Conservation (phyloP, 2,888 invertebrate genomes). For the Drosophila cognata region DNA sequence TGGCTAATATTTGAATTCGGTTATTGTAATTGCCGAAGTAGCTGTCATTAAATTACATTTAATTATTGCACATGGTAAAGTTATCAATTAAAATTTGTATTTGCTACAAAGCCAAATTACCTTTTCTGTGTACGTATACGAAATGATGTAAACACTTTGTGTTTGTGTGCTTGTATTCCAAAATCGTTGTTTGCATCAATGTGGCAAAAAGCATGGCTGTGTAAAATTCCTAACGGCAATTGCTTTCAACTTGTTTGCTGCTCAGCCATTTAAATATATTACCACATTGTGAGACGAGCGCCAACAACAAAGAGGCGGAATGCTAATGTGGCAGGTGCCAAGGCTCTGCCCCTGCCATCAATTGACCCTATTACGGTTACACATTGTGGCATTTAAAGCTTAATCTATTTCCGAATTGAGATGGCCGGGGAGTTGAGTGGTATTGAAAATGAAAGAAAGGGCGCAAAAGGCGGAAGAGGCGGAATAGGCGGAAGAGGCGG, state of each 20-base stretch:
- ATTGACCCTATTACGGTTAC: slow-evolving; percentile 62
- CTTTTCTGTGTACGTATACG: background rate
- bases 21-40: background rate
- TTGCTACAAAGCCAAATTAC: background rate
- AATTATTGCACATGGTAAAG: background rate
- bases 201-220: slow-evolving; percentile 8
- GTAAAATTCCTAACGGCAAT: slow-evolving; percentile 40
- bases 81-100: background rate
- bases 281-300: slow-evolving; percentile 36
- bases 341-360: slow-evolving; percentile 31
- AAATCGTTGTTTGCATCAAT: background rate
- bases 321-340: slow-evolving; percentile 56
- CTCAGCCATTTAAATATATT: slow-evolving; percentile 60
- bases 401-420: slow-evolving; percentile 56
- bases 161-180: background rate
- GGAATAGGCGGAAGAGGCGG: slow-evolving; percentile 25
- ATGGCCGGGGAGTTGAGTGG: background rate
- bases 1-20: background rate
- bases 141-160: background rate
- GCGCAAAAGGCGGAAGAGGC: slow-evolving; percentile 20
- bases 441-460: background rate
- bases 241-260: slow-evolving; percentile 51
- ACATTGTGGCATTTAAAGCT: slow-evolving; percentile 61
- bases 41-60: background rate
- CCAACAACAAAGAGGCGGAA: slow-evolving; percentile 58